Percentiles rank a stretch among this genome's conserved stretches.
phyloP scores from a whole-genome alignment of 2,888 invertebrate species.

The Serripes groenlandicus region DNA sequence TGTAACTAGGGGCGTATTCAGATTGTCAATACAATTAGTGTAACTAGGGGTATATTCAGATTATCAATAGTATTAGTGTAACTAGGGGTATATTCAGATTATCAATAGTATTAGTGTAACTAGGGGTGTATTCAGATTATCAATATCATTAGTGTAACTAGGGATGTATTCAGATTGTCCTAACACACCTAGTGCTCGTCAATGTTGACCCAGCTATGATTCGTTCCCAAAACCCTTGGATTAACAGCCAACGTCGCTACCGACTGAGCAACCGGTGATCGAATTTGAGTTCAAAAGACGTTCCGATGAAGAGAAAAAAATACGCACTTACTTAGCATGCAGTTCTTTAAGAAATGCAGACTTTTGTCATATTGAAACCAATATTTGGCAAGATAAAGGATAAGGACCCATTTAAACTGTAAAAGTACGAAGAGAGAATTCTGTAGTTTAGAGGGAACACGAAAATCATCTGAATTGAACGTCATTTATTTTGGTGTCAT shows the following conservation, averaged over 20 bases:
- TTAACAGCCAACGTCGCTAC: not conserved
- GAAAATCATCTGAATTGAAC: no score
- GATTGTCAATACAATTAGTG: not conserved
- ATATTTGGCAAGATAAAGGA: no score
- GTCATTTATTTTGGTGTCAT: constrained; percentile 10
- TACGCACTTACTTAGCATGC: no score
- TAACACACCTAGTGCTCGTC: not conserved
- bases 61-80: not conserved
- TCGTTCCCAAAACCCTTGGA: not conserved
- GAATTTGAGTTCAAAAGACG: no score
- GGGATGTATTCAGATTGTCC: not conserved
- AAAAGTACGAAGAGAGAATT: no score
- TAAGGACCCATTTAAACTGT: no score
- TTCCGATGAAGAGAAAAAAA: no score
- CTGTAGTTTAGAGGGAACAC: no score
- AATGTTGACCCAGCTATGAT: not conserved
- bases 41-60: not conserved
- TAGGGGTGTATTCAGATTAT: not conserved
- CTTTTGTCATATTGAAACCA: no score
- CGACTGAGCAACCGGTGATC: not conserved
- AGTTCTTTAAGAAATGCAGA: no score
- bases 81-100: not conserved
- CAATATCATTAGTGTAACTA: not conserved
- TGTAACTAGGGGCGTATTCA: not conserved
- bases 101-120: not conserved